Evolutionary conservation across 2,113 vertebrate genomes (phyloP).

Genomic region (Trematomus loennbergii): DNA sequence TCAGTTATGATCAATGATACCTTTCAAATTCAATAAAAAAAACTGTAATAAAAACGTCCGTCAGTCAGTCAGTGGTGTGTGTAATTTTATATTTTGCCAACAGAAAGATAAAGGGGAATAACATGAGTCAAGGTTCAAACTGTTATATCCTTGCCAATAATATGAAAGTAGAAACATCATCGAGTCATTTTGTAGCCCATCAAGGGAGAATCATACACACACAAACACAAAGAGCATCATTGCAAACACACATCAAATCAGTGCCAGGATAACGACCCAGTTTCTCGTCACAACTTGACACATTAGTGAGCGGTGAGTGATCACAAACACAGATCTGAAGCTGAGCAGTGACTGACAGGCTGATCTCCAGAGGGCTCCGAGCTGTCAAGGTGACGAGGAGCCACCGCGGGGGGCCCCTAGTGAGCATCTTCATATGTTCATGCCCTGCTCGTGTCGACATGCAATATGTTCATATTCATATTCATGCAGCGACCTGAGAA

Average conservation of each 20-base stretch:
- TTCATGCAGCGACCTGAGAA: constrained; percentile 1
- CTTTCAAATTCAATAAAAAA: no score
- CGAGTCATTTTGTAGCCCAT: not conserved
- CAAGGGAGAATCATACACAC: constrained; percentile 6
- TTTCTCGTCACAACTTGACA: constrained; percentile 43
- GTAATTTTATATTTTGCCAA: not conserved
- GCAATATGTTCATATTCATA: constrained; percentile 8
- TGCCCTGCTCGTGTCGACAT: constrained; percentile 9
- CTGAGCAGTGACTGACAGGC: constrained; percentile 28
- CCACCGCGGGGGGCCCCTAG: not conserved
- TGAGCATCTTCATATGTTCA: constrained; percentile 21
- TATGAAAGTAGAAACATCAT: not conserved
- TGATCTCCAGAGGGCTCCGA: constrained; percentile 26
- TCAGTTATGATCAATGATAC: no score
- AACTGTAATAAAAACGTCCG: no score
- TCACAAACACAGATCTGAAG: constrained; percentile 10
- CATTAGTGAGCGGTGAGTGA: constrained; percentile 28
- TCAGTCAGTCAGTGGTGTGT: no score
- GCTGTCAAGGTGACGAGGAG: constrained; percentile 19
- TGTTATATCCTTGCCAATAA: not conserved
- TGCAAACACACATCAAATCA: not conserved
- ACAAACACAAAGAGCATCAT: not conserved
- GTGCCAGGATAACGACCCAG: constrained; percentile 17
- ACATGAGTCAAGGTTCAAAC: not conserved
- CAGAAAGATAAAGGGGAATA: not conserved